Percentiles rank a stretch among this genome's conserved stretches.
These are phyloP conservation scores for Heliconius hortense DNA, from an alignment of 2,888 invertebrate genomes.

Conservation along the genomic window DNA sequence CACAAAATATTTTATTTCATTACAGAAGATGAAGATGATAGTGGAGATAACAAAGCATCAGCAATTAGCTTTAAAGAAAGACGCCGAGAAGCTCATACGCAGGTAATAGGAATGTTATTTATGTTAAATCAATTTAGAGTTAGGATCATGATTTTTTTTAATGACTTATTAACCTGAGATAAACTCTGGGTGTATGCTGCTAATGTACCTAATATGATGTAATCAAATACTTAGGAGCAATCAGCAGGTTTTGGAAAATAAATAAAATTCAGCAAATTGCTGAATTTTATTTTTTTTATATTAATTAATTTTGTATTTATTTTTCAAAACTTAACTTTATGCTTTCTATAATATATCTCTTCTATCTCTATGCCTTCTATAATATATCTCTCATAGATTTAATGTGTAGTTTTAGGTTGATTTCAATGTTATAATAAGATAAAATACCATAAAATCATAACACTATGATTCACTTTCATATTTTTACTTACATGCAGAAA, in stretches of 20 bases:
- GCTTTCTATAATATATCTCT: no score
- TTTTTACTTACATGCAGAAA: neutral
- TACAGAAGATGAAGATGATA: conserved; percentile 84
- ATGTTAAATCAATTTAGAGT: neutral
- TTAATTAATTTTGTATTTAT: no score
- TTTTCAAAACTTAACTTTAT: no score
- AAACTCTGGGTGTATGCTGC: neutral
- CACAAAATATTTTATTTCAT: conserved; percentile 42
- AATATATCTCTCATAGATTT: no score
- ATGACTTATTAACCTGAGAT: conserved; percentile 15
- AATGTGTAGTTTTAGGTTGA: no score
- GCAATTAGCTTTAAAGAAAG: conserved; percentile 95
- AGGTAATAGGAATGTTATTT: conserved; percentile 54
- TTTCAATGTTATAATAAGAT: no score
- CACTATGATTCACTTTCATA: neutral
- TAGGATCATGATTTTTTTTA: no score
- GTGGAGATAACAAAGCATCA: conserved; percentile 81
- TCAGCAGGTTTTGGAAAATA: no score
- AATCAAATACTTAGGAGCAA: neutral
- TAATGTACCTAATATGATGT: neutral
- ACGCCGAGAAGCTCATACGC: conserved; percentile 95
- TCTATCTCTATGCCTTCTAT: no score
- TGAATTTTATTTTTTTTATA: no score
- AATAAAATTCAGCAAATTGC: no score
- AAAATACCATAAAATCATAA: neutral